Percentiles rank a stretch among this genome's conserved stretches.
Evolutionary conservation across 2,797 vertebrate species (phyloP).

Genomic region (Typhlichthys subterraneus): DNA sequence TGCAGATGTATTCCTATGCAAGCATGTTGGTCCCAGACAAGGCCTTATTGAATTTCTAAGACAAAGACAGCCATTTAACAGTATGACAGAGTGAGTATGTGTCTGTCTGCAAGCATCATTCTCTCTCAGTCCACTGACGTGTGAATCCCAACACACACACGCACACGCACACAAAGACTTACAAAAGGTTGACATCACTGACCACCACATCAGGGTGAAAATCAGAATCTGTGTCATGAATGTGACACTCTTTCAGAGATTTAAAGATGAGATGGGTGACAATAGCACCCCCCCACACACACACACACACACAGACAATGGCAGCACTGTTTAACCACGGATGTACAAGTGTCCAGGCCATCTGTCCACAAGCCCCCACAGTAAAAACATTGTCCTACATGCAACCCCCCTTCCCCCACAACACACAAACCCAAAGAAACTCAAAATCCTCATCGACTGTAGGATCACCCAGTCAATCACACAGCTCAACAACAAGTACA

Average conservation of each 20-base stretch:
- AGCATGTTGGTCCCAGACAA: slow-evolving; percentile 3
- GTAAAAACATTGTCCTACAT: slow-evolving; percentile 78
- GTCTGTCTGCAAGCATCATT: slow-evolving; percentile 41
- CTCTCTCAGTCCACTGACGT: slow-evolving; percentile 29
- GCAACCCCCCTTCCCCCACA: slow-evolving; percentile 38
- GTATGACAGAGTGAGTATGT: background rate
- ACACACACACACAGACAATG: slow-evolving; percentile 72
- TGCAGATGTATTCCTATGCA: slow-evolving; percentile 2
- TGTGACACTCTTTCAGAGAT: slow-evolving; percentile 14
- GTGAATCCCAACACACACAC: slow-evolving; percentile 10
- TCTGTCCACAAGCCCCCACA: slow-evolving; percentile 78
- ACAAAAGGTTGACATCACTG: slow-evolving; percentile 12
- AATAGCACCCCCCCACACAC: slow-evolving; percentile 69
- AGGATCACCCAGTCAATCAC: background rate
- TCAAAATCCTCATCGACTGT: slow-evolving; percentile 8
- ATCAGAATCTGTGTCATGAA: slow-evolving; percentile 21
- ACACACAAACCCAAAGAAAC: slow-evolving; percentile 43
- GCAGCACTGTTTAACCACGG: slow-evolving; percentile 70
- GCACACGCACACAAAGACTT: background rate
- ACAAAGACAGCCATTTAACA: slow-evolving; percentile 27
- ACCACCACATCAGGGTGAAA: slow-evolving; percentile 28
- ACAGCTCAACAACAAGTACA: slow-evolving; percentile 29
- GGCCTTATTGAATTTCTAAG: slow-evolving; percentile 15
- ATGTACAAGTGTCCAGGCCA: slow-evolving; percentile 76
- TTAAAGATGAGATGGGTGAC: slow-evolving; percentile 52